Conservation (phyloP, 2,888 invertebrate species). For the Limnephilus auricula region DNA sequence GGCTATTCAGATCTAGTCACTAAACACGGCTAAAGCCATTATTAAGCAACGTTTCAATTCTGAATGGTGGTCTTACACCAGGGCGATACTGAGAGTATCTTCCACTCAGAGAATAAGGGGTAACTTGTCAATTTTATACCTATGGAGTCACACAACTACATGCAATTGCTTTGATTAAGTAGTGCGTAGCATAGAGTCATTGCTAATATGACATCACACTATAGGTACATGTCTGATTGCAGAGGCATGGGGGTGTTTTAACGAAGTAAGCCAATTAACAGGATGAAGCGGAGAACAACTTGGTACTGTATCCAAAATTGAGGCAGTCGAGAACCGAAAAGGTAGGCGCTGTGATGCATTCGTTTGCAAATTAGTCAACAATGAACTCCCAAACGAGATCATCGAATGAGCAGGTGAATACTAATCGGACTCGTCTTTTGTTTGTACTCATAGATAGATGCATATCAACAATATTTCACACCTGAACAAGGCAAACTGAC, state of each 20-base stretch:
- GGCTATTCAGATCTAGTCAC: too few relatives aligned
- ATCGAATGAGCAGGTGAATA: background rate
- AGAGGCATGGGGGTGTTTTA: slow-evolving; percentile 10
- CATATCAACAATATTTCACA: background rate
- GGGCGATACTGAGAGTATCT: too few relatives aligned
- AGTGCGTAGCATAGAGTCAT: background rate
- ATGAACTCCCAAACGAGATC: background rate
- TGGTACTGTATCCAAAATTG: background rate
- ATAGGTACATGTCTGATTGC: background rate
- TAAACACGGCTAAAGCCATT: too few relatives aligned
- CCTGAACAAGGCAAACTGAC: background rate
- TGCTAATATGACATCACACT: slow-evolving; percentile 18
- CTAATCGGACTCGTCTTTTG: background rate
- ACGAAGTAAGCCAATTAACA: slow-evolving; percentile 35
- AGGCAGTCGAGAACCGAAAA: background rate
- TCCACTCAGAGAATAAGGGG: too few relatives aligned
- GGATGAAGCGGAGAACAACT: background rate
- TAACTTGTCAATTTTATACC: background rate
- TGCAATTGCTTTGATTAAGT: background rate
- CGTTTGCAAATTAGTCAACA: background rate
- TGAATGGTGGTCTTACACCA: too few relatives aligned
- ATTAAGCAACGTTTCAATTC: too few relatives aligned
- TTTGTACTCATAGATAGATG: background rate
- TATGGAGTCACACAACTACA: background rate
- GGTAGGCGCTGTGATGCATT: background rate